phyloP scores from a whole-genome alignment of 2,888 invertebrate species.

The Drosophila ezoana region DNA sequence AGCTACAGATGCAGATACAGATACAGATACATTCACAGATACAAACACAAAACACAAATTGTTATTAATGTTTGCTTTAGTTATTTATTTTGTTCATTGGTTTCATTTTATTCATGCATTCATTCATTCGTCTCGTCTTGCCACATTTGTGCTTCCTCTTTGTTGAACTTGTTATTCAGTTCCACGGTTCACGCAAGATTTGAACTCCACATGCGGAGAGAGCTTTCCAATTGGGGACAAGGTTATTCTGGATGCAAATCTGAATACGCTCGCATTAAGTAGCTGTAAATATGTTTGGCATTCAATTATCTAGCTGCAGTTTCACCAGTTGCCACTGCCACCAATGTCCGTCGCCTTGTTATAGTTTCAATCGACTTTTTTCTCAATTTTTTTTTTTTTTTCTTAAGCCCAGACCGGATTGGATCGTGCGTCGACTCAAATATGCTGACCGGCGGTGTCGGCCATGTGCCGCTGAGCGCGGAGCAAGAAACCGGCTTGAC shows the following conservation, averaged over 20 bases:
- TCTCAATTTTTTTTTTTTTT: conserved; percentile 1
- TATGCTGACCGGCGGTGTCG: conserved; percentile 56
- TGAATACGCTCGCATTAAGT: neutral
- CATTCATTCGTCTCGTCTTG: conserved; percentile 14
- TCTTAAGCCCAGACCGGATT: conserved; percentile 44
- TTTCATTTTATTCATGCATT: conserved; percentile 15
- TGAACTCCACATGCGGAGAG: conserved; percentile 15
- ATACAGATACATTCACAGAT: neutral
- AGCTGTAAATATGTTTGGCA: conserved; percentile 4
- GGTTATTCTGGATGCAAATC: conserved; percentile 25
- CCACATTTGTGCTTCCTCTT: conserved; percentile 15
- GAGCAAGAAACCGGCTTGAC: conserved; percentile 67
- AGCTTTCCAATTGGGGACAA: conserved; percentile 14
- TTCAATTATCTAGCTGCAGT: conserved; percentile 42
- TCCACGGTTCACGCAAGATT: conserved; percentile 46
- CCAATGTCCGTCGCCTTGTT: conserved; percentile 44
- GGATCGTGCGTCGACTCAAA: conserved; percentile 37
- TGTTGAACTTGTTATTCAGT: conserved; percentile 8
- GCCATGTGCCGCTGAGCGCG: conserved; percentile 45
- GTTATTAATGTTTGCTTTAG: conserved; percentile 63
- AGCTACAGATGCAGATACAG: neutral
- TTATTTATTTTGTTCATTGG: conserved; percentile 39
- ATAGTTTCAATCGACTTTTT: conserved; percentile 53
- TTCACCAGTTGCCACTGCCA: conserved; percentile 31
- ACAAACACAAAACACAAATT: conserved; percentile 40